Percentiles rank a stretch among this genome's conserved stretches.
Conservation (phyloP, 2,797 vertebrate species). For the Myoxocephalus aenaeus region DNA sequence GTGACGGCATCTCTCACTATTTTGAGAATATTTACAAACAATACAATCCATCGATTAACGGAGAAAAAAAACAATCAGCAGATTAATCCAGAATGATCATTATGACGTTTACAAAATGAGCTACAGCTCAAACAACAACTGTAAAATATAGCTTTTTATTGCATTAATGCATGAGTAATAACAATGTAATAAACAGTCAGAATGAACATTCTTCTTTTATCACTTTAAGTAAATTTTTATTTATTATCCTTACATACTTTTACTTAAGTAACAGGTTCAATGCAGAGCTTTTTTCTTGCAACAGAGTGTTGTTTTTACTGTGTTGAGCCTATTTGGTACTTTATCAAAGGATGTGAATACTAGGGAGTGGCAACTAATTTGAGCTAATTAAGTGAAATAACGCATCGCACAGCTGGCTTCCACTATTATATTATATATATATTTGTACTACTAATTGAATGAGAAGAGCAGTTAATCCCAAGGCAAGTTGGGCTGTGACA, state of each 20-base stretch:
- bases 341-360: neutral
- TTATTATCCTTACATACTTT: neutral
- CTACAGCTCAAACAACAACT: too few species aligned
- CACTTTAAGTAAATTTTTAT: neutral
- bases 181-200: neutral
- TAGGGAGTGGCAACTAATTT: neutral
- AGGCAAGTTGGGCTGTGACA: too few species aligned
- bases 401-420: neutral
- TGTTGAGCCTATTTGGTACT: neutral
- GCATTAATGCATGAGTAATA: neutral
- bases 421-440: neutral
- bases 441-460: neutral
- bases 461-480: too few species aligned
- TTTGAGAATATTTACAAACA: neutral
- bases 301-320: neutral
- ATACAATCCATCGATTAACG: neutral
- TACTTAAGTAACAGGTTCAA: neutral
- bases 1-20: too few species aligned
- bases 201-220: neutral
- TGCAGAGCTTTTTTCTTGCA: neutral
- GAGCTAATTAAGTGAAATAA: neutral
- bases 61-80: neutral
- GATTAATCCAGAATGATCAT: neutral
- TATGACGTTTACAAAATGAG: neutral
- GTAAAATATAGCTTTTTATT: too few species aligned